Evolutionary conservation across 2,113 vertebrate genomes (phyloP).

Genomic region (Terrapene triunguis): DNA sequence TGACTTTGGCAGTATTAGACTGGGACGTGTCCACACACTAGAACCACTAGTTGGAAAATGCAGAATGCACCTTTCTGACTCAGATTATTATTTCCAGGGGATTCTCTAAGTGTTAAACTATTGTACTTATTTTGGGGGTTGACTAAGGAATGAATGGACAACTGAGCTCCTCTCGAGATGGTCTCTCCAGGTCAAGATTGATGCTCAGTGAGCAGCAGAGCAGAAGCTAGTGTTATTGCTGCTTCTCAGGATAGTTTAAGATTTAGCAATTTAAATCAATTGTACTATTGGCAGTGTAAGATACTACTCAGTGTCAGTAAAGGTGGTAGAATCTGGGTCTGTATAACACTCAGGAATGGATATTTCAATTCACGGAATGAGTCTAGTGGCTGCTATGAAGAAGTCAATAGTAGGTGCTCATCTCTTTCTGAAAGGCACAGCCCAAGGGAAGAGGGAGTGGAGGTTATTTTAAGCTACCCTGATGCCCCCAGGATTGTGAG

Average conservation of each 20-base stretch:
- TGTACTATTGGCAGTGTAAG: not conserved
- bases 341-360: not conserved
- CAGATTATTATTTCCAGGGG: not conserved
- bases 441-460: not conserved
- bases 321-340: too few species aligned
- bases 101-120: not conserved
- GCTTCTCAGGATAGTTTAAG: not conserved
- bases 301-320: not conserved
- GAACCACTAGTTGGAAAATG: too few species aligned
- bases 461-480: not conserved
- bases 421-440: not conserved
- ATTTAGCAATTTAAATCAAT: not conserved
- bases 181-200: not conserved
- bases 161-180: not conserved
- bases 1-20: too few species aligned
- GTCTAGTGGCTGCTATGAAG: not conserved
- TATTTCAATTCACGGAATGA: not conserved
- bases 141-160: not conserved
- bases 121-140: not conserved
- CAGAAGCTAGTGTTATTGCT: not conserved
- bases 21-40: too few species aligned
- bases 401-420: not conserved
- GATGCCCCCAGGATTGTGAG: not conserved
- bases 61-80: not conserved
- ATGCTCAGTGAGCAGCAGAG: not conserved